A percentile compares a stretch with the other conserved stretches of the same genome.
These are phyloP conservation scores for Scomberomorus guttatus DNA, from an alignment of 2,797 vertebrate species.

Conservation along the genomic window DNA sequence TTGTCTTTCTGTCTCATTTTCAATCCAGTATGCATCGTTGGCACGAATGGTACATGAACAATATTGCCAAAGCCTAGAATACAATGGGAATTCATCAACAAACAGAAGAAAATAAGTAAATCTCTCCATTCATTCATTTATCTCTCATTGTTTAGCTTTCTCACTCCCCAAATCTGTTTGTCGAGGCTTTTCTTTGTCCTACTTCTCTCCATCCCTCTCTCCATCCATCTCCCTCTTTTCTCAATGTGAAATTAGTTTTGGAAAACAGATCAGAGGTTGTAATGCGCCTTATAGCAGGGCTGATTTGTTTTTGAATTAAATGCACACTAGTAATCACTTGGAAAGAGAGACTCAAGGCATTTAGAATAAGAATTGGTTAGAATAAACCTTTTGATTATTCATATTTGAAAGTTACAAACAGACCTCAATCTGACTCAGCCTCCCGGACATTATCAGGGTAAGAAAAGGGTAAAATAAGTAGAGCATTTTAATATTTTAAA, in stretches of 20 bases:
- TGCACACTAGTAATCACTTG: constrained; percentile 11
- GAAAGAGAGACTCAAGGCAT: neutral
- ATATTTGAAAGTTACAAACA: constrained; percentile 15
- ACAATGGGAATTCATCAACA: constrained; percentile 53
- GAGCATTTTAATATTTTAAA: neutral
- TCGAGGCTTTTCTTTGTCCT: constrained; percentile 6
- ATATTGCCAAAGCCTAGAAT: constrained; percentile 40
- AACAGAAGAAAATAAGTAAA: constrained; percentile 41
- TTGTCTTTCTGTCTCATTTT: constrained; percentile 40
- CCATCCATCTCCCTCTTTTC: neutral
- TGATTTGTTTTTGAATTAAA: constrained; percentile 22
- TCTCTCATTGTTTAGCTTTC: constrained; percentile 28
- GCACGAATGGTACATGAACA: constrained; percentile 40
- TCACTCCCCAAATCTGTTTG: constrained; percentile 17
- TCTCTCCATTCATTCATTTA: constrained; percentile 35
- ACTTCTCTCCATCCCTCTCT: neutral
- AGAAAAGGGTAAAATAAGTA: neutral
- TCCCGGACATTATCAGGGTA: neutral
- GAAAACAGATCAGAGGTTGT: constrained; percentile 18
- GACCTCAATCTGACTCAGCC: neutral
- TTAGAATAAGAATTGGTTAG: constrained; percentile 4
- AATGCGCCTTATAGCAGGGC: neutral
- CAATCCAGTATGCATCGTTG: constrained; percentile 41
- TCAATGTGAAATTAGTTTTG: constrained; percentile 25
- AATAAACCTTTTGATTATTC: constrained; percentile 22